Conservation (phyloP, 1,140 invertebrate genomes). For the Euura saliciscinereae region DNA sequence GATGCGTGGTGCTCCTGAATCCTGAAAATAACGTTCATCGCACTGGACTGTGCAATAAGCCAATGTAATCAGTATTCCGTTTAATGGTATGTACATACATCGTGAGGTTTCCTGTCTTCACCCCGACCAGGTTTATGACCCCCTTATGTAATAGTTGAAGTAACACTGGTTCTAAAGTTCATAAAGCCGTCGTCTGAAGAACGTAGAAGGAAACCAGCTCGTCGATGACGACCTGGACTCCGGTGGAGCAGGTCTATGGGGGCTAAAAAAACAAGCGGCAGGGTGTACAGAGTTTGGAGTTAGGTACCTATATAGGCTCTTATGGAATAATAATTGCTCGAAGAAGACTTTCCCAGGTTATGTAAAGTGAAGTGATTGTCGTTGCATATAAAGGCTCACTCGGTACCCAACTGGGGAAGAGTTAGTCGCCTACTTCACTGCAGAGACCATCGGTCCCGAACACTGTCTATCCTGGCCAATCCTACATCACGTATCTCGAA, state of each 20-base stretch:
- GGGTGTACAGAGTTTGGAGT: not conserved
- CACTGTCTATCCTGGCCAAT: not conserved
- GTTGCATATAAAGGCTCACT: constrained; percentile 54
- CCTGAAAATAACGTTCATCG: no score
- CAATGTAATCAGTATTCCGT: no score
- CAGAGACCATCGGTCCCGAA: constrained; percentile 44
- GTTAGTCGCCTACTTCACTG: constrained; percentile 53
- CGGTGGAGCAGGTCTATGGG: not conserved
- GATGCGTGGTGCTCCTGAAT: no score
- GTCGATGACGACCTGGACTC: not conserved
- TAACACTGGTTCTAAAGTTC: no score
- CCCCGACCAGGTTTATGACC: no score
- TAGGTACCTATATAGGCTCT: no score
- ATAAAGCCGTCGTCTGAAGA: no score
- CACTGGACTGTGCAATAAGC: no score
- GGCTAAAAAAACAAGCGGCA: not conserved
- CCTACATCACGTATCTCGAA: not conserved
- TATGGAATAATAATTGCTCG: not conserved
- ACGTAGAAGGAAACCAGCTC: no score
- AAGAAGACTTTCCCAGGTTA: constrained; percentile 29
- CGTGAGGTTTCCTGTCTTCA: no score
- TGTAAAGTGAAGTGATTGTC: constrained; percentile 38
- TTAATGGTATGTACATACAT: no score
- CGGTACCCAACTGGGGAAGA: constrained; percentile 49
- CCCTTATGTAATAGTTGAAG: no score